Base-by-base conservation (phyloP, 1,140 invertebrate genomes). In the Pseudomyrmex flavicornis region DNA sequence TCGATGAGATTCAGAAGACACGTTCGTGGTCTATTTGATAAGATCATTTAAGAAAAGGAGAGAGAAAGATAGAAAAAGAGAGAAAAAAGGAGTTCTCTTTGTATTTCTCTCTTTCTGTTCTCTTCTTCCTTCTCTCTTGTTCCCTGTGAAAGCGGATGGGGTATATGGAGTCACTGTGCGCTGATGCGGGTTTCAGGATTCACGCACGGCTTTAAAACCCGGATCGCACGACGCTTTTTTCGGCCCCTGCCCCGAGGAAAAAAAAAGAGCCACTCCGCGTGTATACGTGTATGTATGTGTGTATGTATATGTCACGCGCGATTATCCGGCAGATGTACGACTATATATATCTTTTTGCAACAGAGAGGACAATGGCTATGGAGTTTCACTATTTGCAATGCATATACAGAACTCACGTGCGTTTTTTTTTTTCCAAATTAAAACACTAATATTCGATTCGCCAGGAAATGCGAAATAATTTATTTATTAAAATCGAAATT, bases 201-300 rank as follows among this genome's bases (percentile, higher is more conserved):
- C 76, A 52, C 76, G 76, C 20, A 54, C 54, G 66, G 76, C 65
- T 79, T 76, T 80, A 35, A 80, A 80, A 56, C 58, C 56, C 66
- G 66, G 76, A 70, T 80, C 66, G 76, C 65, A 35, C 66, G 76
- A 79, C 52, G 76, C 76, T 79, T 79, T 70, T 35, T 79, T 79
- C 76, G 65, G 61, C n/a, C 15, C 35, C 65, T 48, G 13, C 35
- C 54, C 54, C 52, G 54, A 20, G 76, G 65, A 79, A 79, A 79
- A 79, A 79, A 79, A 79, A 46, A 35, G 35, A 35, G 35, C 52
- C 20, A 20, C 26, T 7, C 17, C 22, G 46, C 15, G 59, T 66
- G 48, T 7, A 62, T 10, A 13, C 13, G 26, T 20, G 12, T 2
- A 3, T 13, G 58, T 13, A 4, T 70, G 50, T 72, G 1, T 13